Evolutionary conservation across 1,140 invertebrate species (phyloP).

Genomic region (Papilio glaucus): DNA sequence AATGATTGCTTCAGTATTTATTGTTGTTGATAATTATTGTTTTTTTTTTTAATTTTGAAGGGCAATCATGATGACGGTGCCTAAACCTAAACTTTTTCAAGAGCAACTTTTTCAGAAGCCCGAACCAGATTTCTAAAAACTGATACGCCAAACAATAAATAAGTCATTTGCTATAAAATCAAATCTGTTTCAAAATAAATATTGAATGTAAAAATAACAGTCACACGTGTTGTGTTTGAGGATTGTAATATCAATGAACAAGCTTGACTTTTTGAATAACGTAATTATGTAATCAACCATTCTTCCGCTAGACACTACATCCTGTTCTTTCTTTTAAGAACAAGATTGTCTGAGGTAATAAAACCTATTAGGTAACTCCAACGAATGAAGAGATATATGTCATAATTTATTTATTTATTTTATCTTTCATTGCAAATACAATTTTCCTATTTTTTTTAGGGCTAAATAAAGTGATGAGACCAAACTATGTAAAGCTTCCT

Average conservation of each 20-base stretch:
- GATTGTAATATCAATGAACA: not conserved
- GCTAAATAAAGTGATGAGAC: no score
- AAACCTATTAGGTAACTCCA: slow-evolving; percentile 25
- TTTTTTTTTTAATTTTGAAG: not conserved
- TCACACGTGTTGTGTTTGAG: not conserved
- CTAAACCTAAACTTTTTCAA: no score
- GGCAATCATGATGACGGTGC: not conserved
- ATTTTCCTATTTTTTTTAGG: no score
- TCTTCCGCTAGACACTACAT: slow-evolving; percentile 32
- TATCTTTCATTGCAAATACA: no score
- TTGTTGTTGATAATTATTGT: not conserved
- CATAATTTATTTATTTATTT: no score
- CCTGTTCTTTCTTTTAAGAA: slow-evolving; percentile 35
- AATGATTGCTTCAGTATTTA: not conserved
- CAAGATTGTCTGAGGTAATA: slow-evolving; percentile 10
- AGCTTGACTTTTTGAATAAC: slow-evolving; percentile 26
- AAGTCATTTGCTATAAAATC: not conserved
- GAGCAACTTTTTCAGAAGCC: not conserved
- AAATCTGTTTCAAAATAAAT: not conserved
- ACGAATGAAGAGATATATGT: not conserved
- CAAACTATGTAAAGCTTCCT: no score
- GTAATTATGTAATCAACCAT: slow-evolving; percentile 32
- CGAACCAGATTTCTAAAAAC: not conserved
- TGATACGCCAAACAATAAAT: not conserved
- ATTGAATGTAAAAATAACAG: not conserved